Percentiles rank a stretch among this genome's conserved stretches.
These are phyloP conservation scores for Cetoscarus ocellatus DNA, from an alignment of 2,797 vertebrate species.

Conservation along the genomic window DNA sequence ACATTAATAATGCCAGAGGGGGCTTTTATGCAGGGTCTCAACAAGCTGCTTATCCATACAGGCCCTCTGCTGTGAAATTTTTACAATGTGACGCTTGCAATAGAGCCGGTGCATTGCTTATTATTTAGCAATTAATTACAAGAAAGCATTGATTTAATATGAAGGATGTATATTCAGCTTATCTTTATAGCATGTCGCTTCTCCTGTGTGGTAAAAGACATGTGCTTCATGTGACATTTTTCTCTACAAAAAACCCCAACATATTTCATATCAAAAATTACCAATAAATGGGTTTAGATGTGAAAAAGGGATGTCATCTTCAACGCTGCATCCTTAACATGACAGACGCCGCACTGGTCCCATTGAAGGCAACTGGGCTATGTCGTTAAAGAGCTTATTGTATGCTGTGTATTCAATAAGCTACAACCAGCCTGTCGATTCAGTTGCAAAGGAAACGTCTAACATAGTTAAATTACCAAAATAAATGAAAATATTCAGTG, in stretches of 20 bases:
- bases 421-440: conserved; percentile 5
- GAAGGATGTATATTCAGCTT: neutral
- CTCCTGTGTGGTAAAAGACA: neutral
- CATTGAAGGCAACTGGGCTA: conserved; percentile 44
- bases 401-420: conserved; percentile 48
- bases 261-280: neutral
- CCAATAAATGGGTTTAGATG: neutral
- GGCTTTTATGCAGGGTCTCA: neutral
- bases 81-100: conserved; percentile 41
- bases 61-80: conserved; percentile 43
- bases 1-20: conserved; percentile 2
- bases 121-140: conserved; percentile 19
- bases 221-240: neutral
- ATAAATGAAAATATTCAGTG: conserved; percentile 1
- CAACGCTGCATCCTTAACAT: conserved; percentile 26
- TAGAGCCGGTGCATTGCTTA: neutral
- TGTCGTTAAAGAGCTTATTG: conserved; percentile 67
- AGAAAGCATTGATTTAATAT: no score
- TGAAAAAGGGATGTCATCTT: conserved; percentile 26
- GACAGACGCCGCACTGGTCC: conserved; percentile 37
- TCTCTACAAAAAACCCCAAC: neutral
- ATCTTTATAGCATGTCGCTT: no score
- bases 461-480: conserved; percentile 22
- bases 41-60: conserved; percentile 26
- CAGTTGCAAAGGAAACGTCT: neutral